Base-by-base conservation (phyloP, 2,797 vertebrate genomes). In the Protosalanx chinensis region DNA sequence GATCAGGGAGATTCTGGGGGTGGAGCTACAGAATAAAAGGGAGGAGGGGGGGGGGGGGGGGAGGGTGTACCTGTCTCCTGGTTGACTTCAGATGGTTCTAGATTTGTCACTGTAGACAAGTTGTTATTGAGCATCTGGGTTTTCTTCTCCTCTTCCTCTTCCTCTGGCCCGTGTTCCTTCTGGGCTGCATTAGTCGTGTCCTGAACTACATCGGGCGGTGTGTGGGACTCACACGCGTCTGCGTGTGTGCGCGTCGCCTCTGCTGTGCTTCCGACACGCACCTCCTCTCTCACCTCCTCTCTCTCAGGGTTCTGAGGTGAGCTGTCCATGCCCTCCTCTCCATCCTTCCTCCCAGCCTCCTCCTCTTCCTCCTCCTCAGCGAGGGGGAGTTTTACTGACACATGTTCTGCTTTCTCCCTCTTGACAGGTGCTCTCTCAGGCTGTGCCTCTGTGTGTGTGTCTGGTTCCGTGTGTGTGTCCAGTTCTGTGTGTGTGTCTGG, bases 51-150 rank as follows among this genome's bases (percentile, higher is more conserved):
- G 33, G 32, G 2, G 18, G 29, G 56, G 60, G 73, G 46, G 75
- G 74, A 53, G 58, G 81, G 73, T 78, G 77, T 90, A 90, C 87
- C 88, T 88, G 88, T 74, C 69, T 61, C 68, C 2, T 78, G 80
- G 79, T 58, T 73, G 70, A 81, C 77, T 30, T 67, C 46, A 30
- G 32, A 58, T 32, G 64, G 57, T 18, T 51, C 63, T 18, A 61
- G 41, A 16, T 23, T 20, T n/a, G 32, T 49, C 61, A 15, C 61
- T 29, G 15, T 12, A n/a, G 61, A 23, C 30, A 3, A 27, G 6
- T 1, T 35, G 18, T 32, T 57, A 10, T 35, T 46, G 65, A 66
- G 49, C 66, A 72, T 60, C 49, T 75, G 64, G 33, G 68, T 63
- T 37, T 61, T 51, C 30, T 35, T 8, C n/a, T 75, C 74, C 60